Conservation (phyloP, 2,797 vertebrate species). For the Labroides dimidiatus region DNA sequence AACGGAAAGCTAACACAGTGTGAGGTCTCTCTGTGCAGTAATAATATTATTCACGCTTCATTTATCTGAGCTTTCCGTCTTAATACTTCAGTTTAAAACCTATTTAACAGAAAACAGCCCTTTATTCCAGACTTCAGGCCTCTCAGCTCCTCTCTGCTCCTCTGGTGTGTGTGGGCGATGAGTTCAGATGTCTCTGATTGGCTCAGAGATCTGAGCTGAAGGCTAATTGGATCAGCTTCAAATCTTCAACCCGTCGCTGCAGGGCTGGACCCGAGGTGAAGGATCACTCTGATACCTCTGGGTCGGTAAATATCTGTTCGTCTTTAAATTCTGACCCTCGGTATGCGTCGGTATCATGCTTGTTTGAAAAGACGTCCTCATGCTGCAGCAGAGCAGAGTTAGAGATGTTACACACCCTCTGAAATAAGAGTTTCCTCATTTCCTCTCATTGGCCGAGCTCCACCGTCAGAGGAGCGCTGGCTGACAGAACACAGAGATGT, state of each 20-base stretch:
- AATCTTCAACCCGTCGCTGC: conserved; percentile 83
- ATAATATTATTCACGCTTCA: conserved; percentile 77
- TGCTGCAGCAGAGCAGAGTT: conserved; percentile 37
- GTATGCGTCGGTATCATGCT: conserved; percentile 51
- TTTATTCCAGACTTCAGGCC: conserved; percentile 39
- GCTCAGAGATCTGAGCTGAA: conserved; percentile 77
- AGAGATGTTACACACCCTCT: conserved; percentile 44
- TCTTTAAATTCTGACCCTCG: conserved; percentile 1
- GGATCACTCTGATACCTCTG: conserved; percentile 8
- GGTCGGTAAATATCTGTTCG: no score
- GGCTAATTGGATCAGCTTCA: conserved; percentile 92
- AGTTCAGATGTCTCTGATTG: conserved; percentile 83
- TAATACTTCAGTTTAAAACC: conserved; percentile 36
- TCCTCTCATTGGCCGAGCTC: conserved; percentile 20
- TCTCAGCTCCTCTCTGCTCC: conserved; percentile 80
- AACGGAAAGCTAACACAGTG: conserved; percentile 53
- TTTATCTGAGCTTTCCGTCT: conserved; percentile 79
- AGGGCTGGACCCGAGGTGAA: conserved; percentile 24
- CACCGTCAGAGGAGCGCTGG: conserved; percentile 16
- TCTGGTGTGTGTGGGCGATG: conserved; percentile 70
- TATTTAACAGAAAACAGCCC: conserved; percentile 41
- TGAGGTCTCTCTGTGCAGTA: conserved; percentile 74
- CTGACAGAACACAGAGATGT: conserved; percentile 63
- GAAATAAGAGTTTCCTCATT: conserved; percentile 45
- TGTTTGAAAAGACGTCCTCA: conserved; percentile 59